phyloP scores from a whole-genome alignment of 1,140 invertebrate species.

The Matsumurasca onukii region DNA sequence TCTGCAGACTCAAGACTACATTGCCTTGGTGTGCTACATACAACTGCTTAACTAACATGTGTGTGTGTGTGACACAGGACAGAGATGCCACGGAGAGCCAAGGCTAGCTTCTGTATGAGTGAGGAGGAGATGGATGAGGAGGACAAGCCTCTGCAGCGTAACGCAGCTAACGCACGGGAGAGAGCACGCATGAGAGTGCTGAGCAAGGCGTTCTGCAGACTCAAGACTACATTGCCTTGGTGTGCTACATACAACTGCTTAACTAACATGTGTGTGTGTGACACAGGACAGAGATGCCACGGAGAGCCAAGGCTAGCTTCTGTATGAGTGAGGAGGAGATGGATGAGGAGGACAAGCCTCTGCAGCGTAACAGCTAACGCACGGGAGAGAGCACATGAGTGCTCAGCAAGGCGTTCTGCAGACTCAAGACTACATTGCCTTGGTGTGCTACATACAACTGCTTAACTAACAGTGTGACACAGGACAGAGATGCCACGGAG shows the following conservation, averaged over 20 bases:
- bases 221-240: conserved; percentile 91
- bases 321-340: conserved; percentile 44
- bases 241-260: conserved; percentile 90
- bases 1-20: conserved; percentile 86
- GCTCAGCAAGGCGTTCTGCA: conserved; percentile 87
- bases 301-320: no score
- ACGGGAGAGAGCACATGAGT: conserved; percentile 85
- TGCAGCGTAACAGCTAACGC: conserved; percentile 91
- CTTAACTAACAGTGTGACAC: no score
- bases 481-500: no score
- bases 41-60: no score
- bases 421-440: conserved; percentile 86
- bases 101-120: not conserved
- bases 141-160: conserved; percentile 64
- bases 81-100: no score
- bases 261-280: no score
- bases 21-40: conserved; percentile 92
- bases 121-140: conserved; percentile 50
- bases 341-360: conserved; percentile 54
- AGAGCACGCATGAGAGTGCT: conserved; percentile 89
- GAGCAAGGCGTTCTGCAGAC: conserved; percentile 85
- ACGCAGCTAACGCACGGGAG: conserved; percentile 92
- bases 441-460: conserved; percentile 93
- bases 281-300: no score
- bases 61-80: no score